Conservation (phyloP, 30 jellyfish, hydroid and myxozoan genomes). For the Aurelia aurita region DNA sequence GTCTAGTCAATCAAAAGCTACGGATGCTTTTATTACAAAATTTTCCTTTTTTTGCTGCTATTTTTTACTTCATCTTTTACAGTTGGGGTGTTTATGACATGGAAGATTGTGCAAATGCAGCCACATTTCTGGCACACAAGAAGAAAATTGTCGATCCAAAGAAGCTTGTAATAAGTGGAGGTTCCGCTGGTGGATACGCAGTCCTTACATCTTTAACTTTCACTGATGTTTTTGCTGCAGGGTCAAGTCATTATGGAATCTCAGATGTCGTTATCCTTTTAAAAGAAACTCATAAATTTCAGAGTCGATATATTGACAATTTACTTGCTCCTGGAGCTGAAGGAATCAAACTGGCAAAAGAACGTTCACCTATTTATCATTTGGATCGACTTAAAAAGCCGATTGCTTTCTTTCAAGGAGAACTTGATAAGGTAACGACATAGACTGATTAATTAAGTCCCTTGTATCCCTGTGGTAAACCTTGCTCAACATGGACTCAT, state of each 20-base stretch:
- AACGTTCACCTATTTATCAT: conserved; percentile 84
- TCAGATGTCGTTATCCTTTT: conserved; percentile 65
- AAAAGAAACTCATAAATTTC: conserved; percentile 84
- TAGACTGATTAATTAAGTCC: no score
- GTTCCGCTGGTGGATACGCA: conserved; percentile 96
- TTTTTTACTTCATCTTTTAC: not conserved
- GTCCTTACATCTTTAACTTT: conserved; percentile 83
- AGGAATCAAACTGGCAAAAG: conserved; percentile 64
- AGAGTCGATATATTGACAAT: conserved; percentile 73
- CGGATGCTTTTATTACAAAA: no score
- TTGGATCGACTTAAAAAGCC: conserved; percentile 72
- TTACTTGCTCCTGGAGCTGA: conserved; percentile 78
- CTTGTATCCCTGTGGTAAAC: no score
- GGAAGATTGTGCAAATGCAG: conserved; percentile 88
- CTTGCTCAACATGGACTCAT: no score
- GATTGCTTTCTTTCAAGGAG: conserved; percentile 87
- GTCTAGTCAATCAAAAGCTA: no score
- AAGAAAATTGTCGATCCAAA: conserved; percentile 78
- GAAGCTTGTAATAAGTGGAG: conserved; percentile 78
- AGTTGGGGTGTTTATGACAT: conserved; percentile 95
- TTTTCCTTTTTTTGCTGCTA: not conserved
- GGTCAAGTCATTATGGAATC: conserved; percentile 89
- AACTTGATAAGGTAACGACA: conserved; percentile 78
- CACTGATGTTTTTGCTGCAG: conserved; percentile 79
- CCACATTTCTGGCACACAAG: conserved; percentile 71